Evolutionary conservation across 2,113 vertebrate species (phyloP), one percentile per base, ranked within the genome.

Genomic region (Tamias sibiricus): DNA sequence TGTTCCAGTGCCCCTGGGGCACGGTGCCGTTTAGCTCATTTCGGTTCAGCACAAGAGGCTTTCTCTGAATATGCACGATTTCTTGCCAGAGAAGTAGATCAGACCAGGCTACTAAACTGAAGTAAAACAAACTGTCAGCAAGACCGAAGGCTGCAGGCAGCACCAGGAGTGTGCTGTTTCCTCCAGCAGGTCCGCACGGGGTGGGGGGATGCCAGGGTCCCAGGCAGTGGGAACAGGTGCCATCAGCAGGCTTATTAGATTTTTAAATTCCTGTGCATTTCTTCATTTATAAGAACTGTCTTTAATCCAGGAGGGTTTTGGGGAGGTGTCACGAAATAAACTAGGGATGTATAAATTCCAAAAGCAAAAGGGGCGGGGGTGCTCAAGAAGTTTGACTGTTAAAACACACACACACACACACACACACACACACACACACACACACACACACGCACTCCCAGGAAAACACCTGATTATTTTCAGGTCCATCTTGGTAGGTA

Each of bases 21-120:
- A 91, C 24, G 75, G 91, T 97, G 97, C 97, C 95, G 97, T 96
- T 98, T 98, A 96, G 97, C 97, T 98, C 97, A 94, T 98, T 98
- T 98, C 97, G 90, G 97, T 97, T 98, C 95, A 95, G 97, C 90
- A 57, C 59, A 87, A 98, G 97, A 98, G 89, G 97, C 95, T 98
- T 98, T 96, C 97, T 98, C 82, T 90, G 95, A 98, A 98, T 81
- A 96, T 96, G 97, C 96, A 95, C 84, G 86, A 90, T 98, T 97
- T 97, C 97, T 97, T 98, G 98, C 98, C 98, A 97, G 95, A 98
- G 96, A 98, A 98, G 97, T 95, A 92, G 95, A 98, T 95, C 0
- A 49, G 93, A 97, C 90, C 87, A 85, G 82, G 97, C 81, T 98
- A 1, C 83, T 95, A 95, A 98, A 98, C 97, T 95, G 87, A 97